A percentile compares a stretch with the other conserved stretches of the same genome.
Conservation (phyloP, 2,113 vertebrate genomes). For the Columba janthina region DNA sequence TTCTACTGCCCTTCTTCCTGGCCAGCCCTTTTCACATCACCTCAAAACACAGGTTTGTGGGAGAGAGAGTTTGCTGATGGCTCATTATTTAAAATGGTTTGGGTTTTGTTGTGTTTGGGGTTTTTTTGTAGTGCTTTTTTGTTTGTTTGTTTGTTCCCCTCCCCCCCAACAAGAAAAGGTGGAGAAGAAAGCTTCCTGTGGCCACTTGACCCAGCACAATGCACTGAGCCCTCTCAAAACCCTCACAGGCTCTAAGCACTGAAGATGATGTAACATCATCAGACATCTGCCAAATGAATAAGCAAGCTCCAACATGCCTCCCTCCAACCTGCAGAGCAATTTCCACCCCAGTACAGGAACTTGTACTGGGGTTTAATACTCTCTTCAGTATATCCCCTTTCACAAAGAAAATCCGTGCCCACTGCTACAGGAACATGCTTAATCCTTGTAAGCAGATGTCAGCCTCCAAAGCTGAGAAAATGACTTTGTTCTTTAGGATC, state of each 20-base stretch:
- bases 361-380: neutral
- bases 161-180: neutral
- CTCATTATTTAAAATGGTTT: neutral
- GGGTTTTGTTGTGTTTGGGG: too few species aligned
- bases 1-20: neutral
- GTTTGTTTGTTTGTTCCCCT: too few species aligned
- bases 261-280: neutral
- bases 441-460: conserved; percentile 60
- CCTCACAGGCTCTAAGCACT: neutral
- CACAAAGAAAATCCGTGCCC: neutral
- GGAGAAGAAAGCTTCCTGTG: neutral
- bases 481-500: conserved; percentile 56
- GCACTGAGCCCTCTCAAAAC: neutral
- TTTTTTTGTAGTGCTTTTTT: too few species aligned
- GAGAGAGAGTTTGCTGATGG: neutral
- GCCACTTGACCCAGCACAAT: neutral
- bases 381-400: neutral
- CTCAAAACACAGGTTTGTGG: neutral
- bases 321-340: neutral
- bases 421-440: conserved; percentile 47
- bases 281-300: conserved; percentile 34
- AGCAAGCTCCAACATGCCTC: neutral
- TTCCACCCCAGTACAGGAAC: neutral
- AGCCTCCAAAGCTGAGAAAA: conserved; percentile 62
- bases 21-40: neutral